Base-by-base conservation (phyloP, 2,888 invertebrate species). In the Steinernema hermaphroditum region DNA sequence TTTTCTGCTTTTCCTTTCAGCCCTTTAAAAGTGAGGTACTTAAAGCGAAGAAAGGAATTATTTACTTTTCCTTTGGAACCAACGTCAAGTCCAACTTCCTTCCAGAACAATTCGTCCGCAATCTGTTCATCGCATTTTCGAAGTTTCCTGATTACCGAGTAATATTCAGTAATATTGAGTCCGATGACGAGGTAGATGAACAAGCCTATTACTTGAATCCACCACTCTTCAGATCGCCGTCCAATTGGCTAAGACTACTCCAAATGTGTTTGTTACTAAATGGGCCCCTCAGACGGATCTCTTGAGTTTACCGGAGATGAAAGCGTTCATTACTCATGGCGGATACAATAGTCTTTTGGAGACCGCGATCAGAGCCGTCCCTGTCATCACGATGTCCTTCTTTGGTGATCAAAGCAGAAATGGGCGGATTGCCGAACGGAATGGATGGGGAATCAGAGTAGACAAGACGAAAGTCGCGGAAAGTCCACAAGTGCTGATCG, bases 21-120 rank as follows among this genome's bases (percentile, higher is more conserved):
- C 62, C 68, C n/a, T 71, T 68, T 41, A 68, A 71, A 68, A 32
- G 19, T 16, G 74, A 71, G 29, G 9, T 74, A 50, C n/a, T 44
- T n/a, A 74, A 74, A 34, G 71, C 68, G 1, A 27, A 43, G 24
- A 19, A 32, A 14, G 44, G 44, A 1, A 27, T 75, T 0, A 46
- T 74, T 12, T 75, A 54, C 62, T 69, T 74, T 19, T 74, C 74
- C 24, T 44, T 74, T 12, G 74, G 75, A n/a, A 76, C 74, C 41
- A 49, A 69, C 37, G 46, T 69, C 14, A 57, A 24, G 22, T 71
- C 74, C 0, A 70, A 32, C 19, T 49, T 32, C 41, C 32, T 74
- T n/a, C 74, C 74, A 1, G 22, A 29, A 32, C 49, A 0, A 0
- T 74, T 74, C n/a, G 41, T 50, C 1, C 16, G 16, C 1, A 70